Percentiles rank a stretch among this genome's conserved stretches.
Conservation (phyloP, 1,140 invertebrate genomes). For the Spodoptera frugiperda region DNA sequence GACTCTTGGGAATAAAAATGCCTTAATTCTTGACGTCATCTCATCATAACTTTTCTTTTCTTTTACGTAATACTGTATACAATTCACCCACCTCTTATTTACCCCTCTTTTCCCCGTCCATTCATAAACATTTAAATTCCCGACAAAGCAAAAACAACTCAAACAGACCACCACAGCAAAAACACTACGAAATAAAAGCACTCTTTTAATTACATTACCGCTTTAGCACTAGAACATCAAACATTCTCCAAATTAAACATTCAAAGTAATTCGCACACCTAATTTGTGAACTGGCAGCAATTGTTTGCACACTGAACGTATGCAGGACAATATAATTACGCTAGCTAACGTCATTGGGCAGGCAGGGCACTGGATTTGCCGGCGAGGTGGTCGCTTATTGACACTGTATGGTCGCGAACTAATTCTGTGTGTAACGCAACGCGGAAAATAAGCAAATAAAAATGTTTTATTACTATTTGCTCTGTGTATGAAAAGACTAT, state of each 20-base stretch:
- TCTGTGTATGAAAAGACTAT: neutral
- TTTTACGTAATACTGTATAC: too few relatives aligned
- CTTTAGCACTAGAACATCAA: constrained; percentile 7
- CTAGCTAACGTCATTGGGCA: constrained; percentile 37
- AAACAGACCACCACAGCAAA: neutral
- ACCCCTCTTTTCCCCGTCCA: neutral
- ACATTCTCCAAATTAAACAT: constrained; percentile 27
- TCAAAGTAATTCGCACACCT: constrained; percentile 48
- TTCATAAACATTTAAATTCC: neutral
- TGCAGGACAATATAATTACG: constrained; percentile 50
- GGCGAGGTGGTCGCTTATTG: constrained; percentile 21
- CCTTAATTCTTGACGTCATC: too few relatives aligned
- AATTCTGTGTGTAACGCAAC: neutral
- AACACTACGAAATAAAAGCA: neutral
- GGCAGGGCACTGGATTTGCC: constrained; percentile 13
- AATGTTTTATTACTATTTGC: neutral
- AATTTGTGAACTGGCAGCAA: constrained; percentile 42
- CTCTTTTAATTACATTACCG: constrained; percentile 15
- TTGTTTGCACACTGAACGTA: constrained; percentile 44
- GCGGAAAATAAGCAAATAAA: neutral
- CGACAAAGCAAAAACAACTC: neutral
- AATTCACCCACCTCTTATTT: neutral
- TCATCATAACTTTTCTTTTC: too few relatives aligned
- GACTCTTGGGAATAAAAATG: too few relatives aligned
- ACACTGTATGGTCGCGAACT: constrained; percentile 2